Evolutionary conservation across 2,797 vertebrate genomes (phyloP).

Genomic region (Leucoraja ocellata): DNA sequence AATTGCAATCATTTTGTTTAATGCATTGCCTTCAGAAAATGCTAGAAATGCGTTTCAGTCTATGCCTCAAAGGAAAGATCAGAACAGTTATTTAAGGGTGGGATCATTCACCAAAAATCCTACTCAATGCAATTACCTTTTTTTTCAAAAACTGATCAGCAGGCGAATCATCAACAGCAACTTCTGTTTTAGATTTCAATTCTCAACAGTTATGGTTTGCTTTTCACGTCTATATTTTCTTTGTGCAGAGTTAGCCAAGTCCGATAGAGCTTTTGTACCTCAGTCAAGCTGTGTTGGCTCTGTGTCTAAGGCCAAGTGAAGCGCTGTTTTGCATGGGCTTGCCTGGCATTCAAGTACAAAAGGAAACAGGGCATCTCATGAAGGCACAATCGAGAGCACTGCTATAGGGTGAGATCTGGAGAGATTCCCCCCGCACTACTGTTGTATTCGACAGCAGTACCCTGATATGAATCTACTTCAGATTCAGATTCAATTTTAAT

Average conservation of each 20-base stretch:
- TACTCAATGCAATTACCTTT: background rate
- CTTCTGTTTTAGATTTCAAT: background rate
- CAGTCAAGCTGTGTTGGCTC: background rate
- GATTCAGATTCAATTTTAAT: too few relatives aligned
- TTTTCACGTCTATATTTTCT: background rate
- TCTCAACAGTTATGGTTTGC: background rate
- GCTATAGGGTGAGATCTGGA: background rate
- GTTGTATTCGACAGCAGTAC: background rate
- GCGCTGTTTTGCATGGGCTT: conserved; percentile 51
- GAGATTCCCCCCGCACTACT: background rate
- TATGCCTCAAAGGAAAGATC: conserved; percentile 9
- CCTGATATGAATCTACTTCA: background rate
- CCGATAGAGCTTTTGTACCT: background rate
- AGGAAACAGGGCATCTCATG: background rate
- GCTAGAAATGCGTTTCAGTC: background rate
- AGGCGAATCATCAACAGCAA: background rate
- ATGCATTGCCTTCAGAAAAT: background rate
- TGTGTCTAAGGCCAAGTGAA: conserved; percentile 60
- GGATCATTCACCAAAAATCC: background rate
- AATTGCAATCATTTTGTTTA: background rate
- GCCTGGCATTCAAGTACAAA: background rate
- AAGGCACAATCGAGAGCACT: conserved; percentile 41
- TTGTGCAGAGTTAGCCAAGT: too few relatives aligned
- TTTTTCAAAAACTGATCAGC: background rate
- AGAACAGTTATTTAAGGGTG: background rate